These are phyloP conservation scores for Drosophila burlai DNA, from an alignment of 1,140 invertebrate species.

Conservation along the genomic window DNA sequence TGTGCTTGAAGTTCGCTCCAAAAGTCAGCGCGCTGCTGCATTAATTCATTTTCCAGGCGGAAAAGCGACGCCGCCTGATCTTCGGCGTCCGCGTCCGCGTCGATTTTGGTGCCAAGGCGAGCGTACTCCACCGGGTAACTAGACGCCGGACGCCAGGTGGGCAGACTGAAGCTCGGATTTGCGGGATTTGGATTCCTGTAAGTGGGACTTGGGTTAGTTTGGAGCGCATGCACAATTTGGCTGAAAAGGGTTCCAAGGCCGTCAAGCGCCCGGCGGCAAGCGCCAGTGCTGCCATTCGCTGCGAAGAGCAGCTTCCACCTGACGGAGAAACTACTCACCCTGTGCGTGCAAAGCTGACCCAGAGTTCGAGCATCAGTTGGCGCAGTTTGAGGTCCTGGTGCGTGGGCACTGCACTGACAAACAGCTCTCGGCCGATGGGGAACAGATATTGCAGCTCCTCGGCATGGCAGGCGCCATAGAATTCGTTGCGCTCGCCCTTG, in stretches of 20 bases:
- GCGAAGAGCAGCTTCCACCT: too few species aligned
- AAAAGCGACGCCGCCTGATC: constrained; percentile 30
- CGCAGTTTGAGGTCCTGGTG: constrained; percentile 86
- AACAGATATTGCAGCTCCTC: constrained; percentile 91
- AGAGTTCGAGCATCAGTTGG: constrained; percentile 87
- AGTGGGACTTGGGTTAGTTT: neutral
- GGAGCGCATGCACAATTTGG: too few species aligned
- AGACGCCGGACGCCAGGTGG: constrained; percentile 86
- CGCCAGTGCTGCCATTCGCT: too few species aligned
- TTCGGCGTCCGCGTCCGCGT: neutral
- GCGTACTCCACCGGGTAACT: constrained; percentile 85
- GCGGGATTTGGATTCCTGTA: constrained; percentile 86
- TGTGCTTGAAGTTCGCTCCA: constrained; percentile 70
- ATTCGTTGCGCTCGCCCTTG: constrained; percentile 86
- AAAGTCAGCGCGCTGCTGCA: constrained; percentile 72
- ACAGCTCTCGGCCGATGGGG: constrained; percentile 87
- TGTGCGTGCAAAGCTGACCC: constrained; percentile 90
- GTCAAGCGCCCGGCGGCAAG: too few species aligned
- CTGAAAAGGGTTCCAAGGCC: too few species aligned
- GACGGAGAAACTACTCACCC: constrained; percentile 85
- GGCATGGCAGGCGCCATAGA: constrained; percentile 90
- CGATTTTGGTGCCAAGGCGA: constrained; percentile 83
- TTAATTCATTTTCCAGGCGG: constrained; percentile 54
- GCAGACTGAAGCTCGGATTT: constrained; percentile 50
- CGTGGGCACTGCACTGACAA: constrained; percentile 85